phyloP scores from a whole-genome alignment of 2,888 invertebrate genomes.

The Drosophila diplacantha region DNA sequence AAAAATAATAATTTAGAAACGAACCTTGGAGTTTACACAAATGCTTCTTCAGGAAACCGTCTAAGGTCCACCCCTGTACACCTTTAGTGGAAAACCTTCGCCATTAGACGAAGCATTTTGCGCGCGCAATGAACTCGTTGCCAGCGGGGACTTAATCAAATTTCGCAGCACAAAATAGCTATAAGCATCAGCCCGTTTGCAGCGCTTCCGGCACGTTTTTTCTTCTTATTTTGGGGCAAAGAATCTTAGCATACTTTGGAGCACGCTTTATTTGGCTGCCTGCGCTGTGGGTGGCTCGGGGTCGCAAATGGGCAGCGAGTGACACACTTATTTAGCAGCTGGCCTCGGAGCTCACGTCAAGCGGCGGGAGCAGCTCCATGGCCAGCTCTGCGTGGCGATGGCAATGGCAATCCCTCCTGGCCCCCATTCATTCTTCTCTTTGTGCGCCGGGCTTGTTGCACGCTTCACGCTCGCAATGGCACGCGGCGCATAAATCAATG shows the following conservation, averaged over 20 bases:
- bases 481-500: slow-evolving; percentile 72
- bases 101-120: slow-evolving; percentile 36
- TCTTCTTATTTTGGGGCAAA: not conserved
- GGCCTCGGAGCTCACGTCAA: slow-evolving; percentile 45
- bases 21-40: not conserved
- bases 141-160: slow-evolving; percentile 66
- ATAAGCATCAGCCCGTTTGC: slow-evolving; percentile 20
- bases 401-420: slow-evolving; percentile 17
- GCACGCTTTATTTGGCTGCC: slow-evolving; percentile 53
- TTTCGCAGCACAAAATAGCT: slow-evolving; percentile 51
- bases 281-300: not conserved
- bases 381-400: slow-evolving; percentile 20
- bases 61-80: slow-evolving; percentile 18
- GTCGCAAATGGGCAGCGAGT: slow-evolving; percentile 32
- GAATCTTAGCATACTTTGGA: slow-evolving; percentile 56
- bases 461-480: slow-evolving; percentile 61
- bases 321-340: slow-evolving; percentile 69
- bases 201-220: slow-evolving; percentile 40
- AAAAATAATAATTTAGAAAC: not conserved
- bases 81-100: slow-evolving; percentile 50
- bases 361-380: slow-evolving; percentile 19
- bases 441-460: slow-evolving; percentile 65
- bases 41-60: too few species aligned
- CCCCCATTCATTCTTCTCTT: slow-evolving; percentile 16
- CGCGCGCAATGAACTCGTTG: slow-evolving; percentile 65